phyloP scores from a whole-genome alignment of 2,888 invertebrate species.

The Criorhina ranunculi region DNA sequence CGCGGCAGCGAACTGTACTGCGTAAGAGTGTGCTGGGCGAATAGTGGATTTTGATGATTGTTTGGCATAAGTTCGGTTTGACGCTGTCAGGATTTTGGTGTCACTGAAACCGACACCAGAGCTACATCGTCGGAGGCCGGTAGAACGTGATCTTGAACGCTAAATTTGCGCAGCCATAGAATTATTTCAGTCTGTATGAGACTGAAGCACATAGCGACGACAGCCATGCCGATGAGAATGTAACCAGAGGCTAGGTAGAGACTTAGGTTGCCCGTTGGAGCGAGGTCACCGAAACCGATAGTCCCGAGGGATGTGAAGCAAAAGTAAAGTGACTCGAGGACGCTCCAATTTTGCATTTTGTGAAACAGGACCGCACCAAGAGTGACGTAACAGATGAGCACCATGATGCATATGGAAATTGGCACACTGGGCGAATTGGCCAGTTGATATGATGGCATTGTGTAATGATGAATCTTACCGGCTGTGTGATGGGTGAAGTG shows the following conservation, averaged over 20 bases:
- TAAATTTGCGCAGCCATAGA: conserved; percentile 84
- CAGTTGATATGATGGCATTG: conserved; percentile 77
- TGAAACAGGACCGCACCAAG: conserved; percentile 96
- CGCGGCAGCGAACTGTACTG: conserved; percentile 87
- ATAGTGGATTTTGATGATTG: conserved; percentile 83
- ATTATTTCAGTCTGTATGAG: conserved; percentile 91
- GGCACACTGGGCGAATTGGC: conserved; percentile 88
- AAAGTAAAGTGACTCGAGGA: conserved; percentile 93
- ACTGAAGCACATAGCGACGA: conserved; percentile 95
- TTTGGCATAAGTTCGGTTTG: conserved; percentile 83
- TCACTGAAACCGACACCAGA: conserved; percentile 86
- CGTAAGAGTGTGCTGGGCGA: conserved; percentile 84
- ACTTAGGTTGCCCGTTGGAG: conserved; percentile 89
- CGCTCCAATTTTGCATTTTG: conserved; percentile 95
- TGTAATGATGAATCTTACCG: conserved; percentile 77
- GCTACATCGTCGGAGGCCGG: conserved; percentile 85
- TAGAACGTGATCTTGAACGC: conserved; percentile 83
- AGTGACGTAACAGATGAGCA: conserved; percentile 94
- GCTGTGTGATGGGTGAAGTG: conserved; percentile 75
- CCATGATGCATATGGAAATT: conserved; percentile 92
- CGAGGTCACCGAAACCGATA: conserved; percentile 92
- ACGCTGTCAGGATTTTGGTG: conserved; percentile 87
- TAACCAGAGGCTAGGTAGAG: conserved; percentile 92
- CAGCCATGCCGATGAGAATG: conserved; percentile 93
- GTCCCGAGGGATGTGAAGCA: conserved; percentile 92